phyloP scores from a whole-genome alignment of 2,797 vertebrate species.

The Tragopan temminckii region DNA sequence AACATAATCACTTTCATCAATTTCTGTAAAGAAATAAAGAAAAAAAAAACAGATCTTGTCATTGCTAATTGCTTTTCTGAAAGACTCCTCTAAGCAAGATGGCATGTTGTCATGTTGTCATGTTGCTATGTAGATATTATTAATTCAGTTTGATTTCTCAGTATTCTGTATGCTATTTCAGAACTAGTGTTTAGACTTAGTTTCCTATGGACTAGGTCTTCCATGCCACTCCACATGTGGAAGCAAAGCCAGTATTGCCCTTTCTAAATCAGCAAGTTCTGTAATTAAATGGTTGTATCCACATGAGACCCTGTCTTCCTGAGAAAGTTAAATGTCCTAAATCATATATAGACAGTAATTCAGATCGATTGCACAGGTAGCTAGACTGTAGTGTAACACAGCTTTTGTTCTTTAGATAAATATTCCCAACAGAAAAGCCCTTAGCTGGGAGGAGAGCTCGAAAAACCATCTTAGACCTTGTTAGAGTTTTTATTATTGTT shows the following conservation, averaged over 20 bases:
- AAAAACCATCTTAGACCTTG: not conserved
- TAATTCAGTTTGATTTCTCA: not conserved
- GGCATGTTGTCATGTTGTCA: fast-evolving
- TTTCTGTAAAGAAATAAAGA: constrained; percentile 38
- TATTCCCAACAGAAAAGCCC: not conserved
- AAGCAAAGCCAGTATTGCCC: not conserved
- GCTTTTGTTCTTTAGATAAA: not conserved
- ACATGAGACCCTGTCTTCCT: not conserved
- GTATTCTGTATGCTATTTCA: not conserved
- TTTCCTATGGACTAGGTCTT: not conserved
- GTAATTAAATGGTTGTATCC: not conserved
- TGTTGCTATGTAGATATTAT: not conserved
- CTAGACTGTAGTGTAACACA: not conserved
- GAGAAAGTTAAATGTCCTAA: not conserved
- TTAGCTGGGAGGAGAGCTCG: not conserved
- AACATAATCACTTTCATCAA: constrained; percentile 15
- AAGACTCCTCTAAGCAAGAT: not conserved
- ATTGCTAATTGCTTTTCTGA: not conserved
- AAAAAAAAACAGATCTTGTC: not conserved
- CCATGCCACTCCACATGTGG: not conserved
- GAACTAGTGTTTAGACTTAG: fast-evolving
- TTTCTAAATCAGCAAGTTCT: not conserved
- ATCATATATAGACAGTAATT: not conserved
- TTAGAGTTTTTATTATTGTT: not conserved
- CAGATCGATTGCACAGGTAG: not conserved